Conservation (phyloP, 2,113 vertebrate genomes). For the Prinia subflava region DNA sequence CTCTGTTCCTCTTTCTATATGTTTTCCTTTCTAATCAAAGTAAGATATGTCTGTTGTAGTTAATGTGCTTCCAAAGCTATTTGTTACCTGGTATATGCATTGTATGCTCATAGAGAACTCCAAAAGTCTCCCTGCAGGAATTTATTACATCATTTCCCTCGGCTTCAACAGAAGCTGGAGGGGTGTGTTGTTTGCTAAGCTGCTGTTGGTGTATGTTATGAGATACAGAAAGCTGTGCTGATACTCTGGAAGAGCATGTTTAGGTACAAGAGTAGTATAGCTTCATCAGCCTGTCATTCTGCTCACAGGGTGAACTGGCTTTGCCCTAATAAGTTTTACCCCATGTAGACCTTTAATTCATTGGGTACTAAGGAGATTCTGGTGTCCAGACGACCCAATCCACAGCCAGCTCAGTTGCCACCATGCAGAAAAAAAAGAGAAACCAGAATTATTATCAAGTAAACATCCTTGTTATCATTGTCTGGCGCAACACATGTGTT, state of each 20-base stretch:
- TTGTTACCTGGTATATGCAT: neutral
- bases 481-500: fast-evolving
- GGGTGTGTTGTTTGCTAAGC: neutral
- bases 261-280: neutral
- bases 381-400: neutral
- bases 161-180: neutral
- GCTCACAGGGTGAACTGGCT: neutral
- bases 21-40: neutral
- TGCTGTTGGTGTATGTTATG: neutral
- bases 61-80: neutral
- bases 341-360: neutral
- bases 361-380: neutral
- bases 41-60: neutral
- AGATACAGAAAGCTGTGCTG: neutral
- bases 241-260: neutral
- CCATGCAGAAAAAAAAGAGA: neutral
- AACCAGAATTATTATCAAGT: neutral
- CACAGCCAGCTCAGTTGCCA: neutral
- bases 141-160: neutral
- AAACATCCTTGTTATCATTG: neutral
- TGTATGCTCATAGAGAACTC: neutral
- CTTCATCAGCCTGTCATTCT: neutral
- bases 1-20: neutral
- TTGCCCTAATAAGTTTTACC: neutral
- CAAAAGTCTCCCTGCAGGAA: neutral